Base-by-base conservation (phyloP, 2,888 invertebrate genomes). In the Ctenicera cuprea region DNA sequence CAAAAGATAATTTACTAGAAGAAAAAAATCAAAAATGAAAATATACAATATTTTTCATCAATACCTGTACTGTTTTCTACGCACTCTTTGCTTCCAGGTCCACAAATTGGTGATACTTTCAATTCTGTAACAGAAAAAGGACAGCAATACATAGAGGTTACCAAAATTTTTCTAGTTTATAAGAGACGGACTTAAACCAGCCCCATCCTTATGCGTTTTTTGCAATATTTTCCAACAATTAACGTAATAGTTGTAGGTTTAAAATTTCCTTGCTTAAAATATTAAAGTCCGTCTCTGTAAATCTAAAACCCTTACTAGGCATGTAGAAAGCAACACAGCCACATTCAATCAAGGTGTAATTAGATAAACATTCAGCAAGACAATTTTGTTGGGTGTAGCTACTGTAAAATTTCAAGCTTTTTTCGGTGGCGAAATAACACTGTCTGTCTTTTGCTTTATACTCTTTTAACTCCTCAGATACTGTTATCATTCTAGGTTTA, bases 311-410 rank as follows among this genome's bases (percentile, higher is more conserved):
- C 83, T 85, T 82, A 88, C 88, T 82, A 63, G 93, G 93, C 92
- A 93, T 92, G 64, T 91, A 92, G 79, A 92, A 92, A 82, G 90
- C 90, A n/a, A 85, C 84, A 69, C 86, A 86, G 37, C 80, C 81
- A 71, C 86, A 86, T 14, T 63, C 84, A 1, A 85, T 81, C 59
- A 89, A 83, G 0, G 93, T 93, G 77, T 90, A 92, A 84, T 93
- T 93, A 1, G 92, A 89, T 65, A 92, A 84, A 78, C 93, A 94
- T 84, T 94, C 94, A 84, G 93, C 87, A 80, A 92, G 90, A 81
- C 93, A 94, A 83, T 93, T 93, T 62, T 90, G 88, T 83, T 92
- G 92, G 0, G 93, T 92, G 85, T 94, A 94, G 37, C 91, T 88
- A 85, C 90, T 90, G 83, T 91, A 93, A 83, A 89, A 93, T 63